Evolutionary conservation across 2,797 vertebrate species (phyloP), one percentile per base, ranked within the genome.

Genomic region (Peromyscus aztecus): DNA sequence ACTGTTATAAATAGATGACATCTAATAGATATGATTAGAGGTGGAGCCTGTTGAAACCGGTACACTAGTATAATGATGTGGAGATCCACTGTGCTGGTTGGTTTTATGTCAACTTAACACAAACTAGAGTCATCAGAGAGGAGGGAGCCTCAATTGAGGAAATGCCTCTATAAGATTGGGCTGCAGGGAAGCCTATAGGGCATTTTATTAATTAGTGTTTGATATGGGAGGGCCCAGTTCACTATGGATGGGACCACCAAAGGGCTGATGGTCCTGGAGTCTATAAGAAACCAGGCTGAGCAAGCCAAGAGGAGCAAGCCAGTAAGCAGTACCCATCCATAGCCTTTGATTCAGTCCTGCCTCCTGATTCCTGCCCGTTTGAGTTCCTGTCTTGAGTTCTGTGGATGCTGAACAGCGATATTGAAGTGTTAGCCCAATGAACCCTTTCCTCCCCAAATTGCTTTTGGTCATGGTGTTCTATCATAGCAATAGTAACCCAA

Each of bases 21-120:
- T 94, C 55, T 77, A 67, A 69, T 3, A 89, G 83, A 57, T 43
- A 59, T 40, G 19, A 77, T 93, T 77, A n/a, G 31, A 94, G 27
- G 16, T 73, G 84, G 76, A 89, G 11, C 89, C 82, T 90, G 29
- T 49, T 85, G 65, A 96, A 89, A 89, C 7, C 55, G 86, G 61
- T 59, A 57, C 52, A 80, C 19, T 67, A 46, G 34, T 89, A n/a
- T 96, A 80, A 94, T 63, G 27, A 67, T n/a, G 21, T 16, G 29
- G 83, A 52, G 3, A 7, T 49, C 21, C 67, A 21, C 11, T 52
- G 46, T 86, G 21, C 31, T 86, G 31, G 63, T 6, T 27, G 52
- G 43, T n/a, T 69, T 69, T 23, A 16, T 69, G 46, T 69, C 63
- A 69, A 52, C 63, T 86, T 86, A 21, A 24, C 31, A 69, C 4